These are phyloP conservation scores for Sinotaia quadrata DNA, from an alignment of 2,888 invertebrate genomes.

Conservation along the genomic window DNA sequence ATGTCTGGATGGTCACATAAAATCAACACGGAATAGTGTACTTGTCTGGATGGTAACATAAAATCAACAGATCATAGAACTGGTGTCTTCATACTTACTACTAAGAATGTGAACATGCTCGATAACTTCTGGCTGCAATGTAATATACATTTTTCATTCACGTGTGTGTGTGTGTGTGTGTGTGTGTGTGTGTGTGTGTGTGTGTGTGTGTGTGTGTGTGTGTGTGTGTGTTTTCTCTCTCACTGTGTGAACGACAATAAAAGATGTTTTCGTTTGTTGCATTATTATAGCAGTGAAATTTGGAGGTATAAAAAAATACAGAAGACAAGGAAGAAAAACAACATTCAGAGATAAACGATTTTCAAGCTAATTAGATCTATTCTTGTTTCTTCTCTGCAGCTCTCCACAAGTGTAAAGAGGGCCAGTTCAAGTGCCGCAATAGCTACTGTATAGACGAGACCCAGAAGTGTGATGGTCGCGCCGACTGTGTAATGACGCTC, in stretches of 20 bases:
- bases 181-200: too few relatives aligned
- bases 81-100: too few relatives aligned
- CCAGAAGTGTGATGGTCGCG: conserved; percentile 70
- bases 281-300: neutral
- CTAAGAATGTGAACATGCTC: too few relatives aligned
- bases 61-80: too few relatives aligned
- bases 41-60: too few relatives aligned
- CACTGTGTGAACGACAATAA: too few relatives aligned
- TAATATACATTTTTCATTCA: neutral
- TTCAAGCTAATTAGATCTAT: too few relatives aligned
- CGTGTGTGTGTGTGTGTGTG: neutral
- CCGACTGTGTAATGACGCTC: conserved; percentile 73
- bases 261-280: neutral
- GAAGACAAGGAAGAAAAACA: too few relatives aligned
- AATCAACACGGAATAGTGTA: too few relatives aligned
- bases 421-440: conserved; percentile 72
- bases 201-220: neutral
- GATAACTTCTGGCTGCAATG: too few relatives aligned
- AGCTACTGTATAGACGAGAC: conserved; percentile 72
- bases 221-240: neutral
- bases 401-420: conserved; percentile 61
- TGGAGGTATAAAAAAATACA: neutral
- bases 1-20: too few relatives aligned
- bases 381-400: conserved; percentile 49
- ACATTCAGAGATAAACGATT: too few relatives aligned